These are phyloP conservation scores for Ethmia dodecea DNA, from an alignment of 2,888 invertebrate genomes.

Conservation along the genomic window DNA sequence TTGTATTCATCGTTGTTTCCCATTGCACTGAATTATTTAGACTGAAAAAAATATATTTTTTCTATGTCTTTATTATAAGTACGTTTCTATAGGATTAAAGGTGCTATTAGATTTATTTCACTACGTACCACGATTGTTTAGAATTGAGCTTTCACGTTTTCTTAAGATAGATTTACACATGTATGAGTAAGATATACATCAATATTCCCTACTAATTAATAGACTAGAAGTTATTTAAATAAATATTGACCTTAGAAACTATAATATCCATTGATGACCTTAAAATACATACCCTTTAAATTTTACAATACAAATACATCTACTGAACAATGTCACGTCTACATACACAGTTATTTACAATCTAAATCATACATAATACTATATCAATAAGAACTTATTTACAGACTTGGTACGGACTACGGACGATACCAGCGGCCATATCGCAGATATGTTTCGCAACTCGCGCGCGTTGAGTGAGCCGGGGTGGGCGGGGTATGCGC, in stretches of 20 bases:
- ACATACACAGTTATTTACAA: neutral
- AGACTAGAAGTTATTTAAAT: conserved; percentile 18
- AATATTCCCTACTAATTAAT: neutral
- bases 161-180: conserved; percentile 16
- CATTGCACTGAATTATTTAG: neutral
- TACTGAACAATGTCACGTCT: conserved; percentile 8
- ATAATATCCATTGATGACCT: neutral
- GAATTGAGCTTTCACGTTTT: conserved; percentile 52
- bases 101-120: neutral
- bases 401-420: conserved; percentile 26
- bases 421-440: conserved; percentile 29
- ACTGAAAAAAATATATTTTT: neutral
- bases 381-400: conserved; percentile 18
- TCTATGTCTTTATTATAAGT: neutral
- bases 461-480: conserved; percentile 14
- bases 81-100: neutral
- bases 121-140: conserved; percentile 33
- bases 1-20: neutral
- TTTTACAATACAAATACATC: conserved; percentile 6
- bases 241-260: neutral
- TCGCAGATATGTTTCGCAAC: conserved; percentile 38
- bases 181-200: conserved; percentile 22
- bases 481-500: conserved; percentile 18
- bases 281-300: conserved; percentile 8
- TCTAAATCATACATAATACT: neutral